Evolutionary conservation across 2,113 vertebrate genomes (phyloP), one percentile per base, ranked within the genome.

Genomic region (Anas platyrhynchos): DNA sequence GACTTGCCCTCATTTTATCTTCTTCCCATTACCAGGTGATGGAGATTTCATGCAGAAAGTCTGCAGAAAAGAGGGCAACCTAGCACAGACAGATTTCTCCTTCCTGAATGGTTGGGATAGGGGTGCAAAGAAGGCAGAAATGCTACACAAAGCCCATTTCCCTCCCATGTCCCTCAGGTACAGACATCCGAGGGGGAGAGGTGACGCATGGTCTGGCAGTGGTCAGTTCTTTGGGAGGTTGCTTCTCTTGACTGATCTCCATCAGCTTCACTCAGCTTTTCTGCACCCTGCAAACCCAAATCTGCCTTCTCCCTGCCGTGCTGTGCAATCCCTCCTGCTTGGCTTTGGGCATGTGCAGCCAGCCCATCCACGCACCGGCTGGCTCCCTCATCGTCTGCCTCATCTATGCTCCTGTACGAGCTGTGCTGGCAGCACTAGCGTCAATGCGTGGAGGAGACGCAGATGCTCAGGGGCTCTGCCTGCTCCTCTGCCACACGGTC

Each of bases 391-490:
- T 23, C 3, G 1, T 77, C 36, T 41, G 15, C 61, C 46, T 56
- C 10, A 3, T 32, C 0, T 0, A 0, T 26, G 38, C 7, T 50
- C 27, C 16, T 7, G 26, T 38, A 29, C 0, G 0, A 44, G 78
- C 88, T 66, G 81, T 75, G 79, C 72, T 46, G 79, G 50, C 68
- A 67, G 69, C 32, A 27, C 8, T 62, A 59, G 34, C 1, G 0
- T n/a, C 81, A 7, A 8, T 1, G 2, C 2, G 0, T 2, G 62
- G 22, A 85, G 79, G 65, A 52, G 32, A 7, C 7, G 3, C 0
- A 1, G 72, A 48, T 63, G 61, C 54, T 65, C 5, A 1, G 1
- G 38, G 66, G 50, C 36, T 91, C 66, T 71, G 58, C 62, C 77
- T 43, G 67, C 65, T 82, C 56, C 79, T 72, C 46, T 62, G 58